Base-by-base conservation (phyloP, 2,888 invertebrate species). In the Abrostola triplasia region DNA sequence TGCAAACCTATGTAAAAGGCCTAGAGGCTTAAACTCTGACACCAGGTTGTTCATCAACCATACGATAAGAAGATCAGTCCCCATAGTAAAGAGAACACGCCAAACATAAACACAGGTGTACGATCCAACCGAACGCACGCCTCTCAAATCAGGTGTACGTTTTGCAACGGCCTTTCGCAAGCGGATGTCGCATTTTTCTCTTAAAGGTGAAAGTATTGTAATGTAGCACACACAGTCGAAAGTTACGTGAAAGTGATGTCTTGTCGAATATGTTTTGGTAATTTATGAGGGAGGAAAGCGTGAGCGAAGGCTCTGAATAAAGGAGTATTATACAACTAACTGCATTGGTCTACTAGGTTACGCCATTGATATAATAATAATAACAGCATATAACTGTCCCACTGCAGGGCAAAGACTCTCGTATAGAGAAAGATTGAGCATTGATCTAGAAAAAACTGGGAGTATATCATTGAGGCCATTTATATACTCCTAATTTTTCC, bases 111-210 rank as follows among this genome's bases (percentile, higher is more conserved):
- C 40, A 11, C 75, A 60, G 54, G 51, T 70, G 65, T 51, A 48
- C 47, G 35, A 7, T 9, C 44, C 69, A 38, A 56, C 40, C 55
- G 57, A 70, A 78, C 77, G 41, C 6, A 51, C 61, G 50, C 67
- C 70, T 65, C 73, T 77, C 65, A 54, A 68, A 73, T 77, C 81
- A 83, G 81, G 84, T 84, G 64, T 61, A 61, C 48, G 62, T 88
- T 88, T 89, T 84, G 88, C 88, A 89, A 88, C 58, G 57, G 62
- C 36, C 72, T 68, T 69, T 75, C 67, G 69, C 73, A 12, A 87
- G 76, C 91, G 92, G 91, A 91, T 90, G 83, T 85, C 66, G 64
- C 83, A 86, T 88, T 88, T 90, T 88, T 83, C 79, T 76, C 79
- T 82, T 67, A 84, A 87, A 88, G 85, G 90, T 87, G 88, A 89